Conservation (phyloP, 2,888 invertebrate species). For the Eudemis profundana region DNA sequence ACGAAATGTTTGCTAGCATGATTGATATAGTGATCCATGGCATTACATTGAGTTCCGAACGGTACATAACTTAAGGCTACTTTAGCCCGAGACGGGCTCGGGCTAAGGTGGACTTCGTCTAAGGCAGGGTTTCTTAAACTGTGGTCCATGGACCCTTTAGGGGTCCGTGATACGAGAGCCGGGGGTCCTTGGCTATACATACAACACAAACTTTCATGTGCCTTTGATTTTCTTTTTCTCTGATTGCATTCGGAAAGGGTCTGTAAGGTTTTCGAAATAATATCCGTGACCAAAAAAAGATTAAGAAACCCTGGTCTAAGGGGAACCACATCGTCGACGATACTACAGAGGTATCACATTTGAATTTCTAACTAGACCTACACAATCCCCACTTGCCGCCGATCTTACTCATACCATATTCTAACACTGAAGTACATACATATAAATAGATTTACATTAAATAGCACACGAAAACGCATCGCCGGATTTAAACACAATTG, state of each 20-base stretch:
- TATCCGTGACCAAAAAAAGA: too few relatives aligned
- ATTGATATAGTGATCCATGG: constrained; percentile 54
- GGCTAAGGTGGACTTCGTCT: constrained; percentile 53
- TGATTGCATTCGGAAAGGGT: too few relatives aligned
- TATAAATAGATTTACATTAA: constrained; percentile 46
- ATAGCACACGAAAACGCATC: constrained; percentile 57
- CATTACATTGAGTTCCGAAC: constrained; percentile 49
- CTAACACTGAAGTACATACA: constrained; percentile 61
- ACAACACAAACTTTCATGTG: too few relatives aligned
- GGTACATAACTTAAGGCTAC: constrained; percentile 29
- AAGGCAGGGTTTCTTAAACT: too few relatives aligned
- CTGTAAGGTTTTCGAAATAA: too few relatives aligned
- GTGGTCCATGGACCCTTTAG: too few relatives aligned
- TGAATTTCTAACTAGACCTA: constrained; percentile 61
- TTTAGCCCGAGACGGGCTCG: constrained; percentile 29
- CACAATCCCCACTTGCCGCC: constrained; percentile 46
- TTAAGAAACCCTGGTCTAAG: too few relatives aligned
- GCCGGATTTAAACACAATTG: constrained; percentile 49
- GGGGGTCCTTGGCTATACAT: too few relatives aligned
- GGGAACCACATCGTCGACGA: constrained; percentile 58
- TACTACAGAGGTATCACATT: constrained; percentile 70
- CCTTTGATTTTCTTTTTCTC: too few relatives aligned
- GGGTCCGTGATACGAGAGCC: too few relatives aligned
- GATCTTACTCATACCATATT: constrained; percentile 55
- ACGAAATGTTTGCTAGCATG: constrained; percentile 64